Base-by-base conservation (phyloP, 2,113 vertebrate genomes). In the Redunca redunca region DNA sequence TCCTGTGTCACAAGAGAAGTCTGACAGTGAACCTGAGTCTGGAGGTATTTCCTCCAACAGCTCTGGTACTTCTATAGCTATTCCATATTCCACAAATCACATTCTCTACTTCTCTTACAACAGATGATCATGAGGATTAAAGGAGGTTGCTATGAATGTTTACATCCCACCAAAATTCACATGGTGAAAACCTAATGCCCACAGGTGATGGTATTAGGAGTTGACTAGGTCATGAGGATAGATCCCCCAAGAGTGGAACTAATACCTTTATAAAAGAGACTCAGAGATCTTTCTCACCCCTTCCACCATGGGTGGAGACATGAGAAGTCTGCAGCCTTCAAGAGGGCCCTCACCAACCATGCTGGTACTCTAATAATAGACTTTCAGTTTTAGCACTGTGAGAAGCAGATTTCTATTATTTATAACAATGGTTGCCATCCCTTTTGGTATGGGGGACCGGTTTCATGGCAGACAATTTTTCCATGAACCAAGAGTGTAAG, bases 361-460 rank as follows among this genome's bases (percentile, higher is more conserved):
- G 82, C 40, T 77, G 46, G n/a, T 23, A 19, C 3, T 40, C n/a
- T 46, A 5, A 46, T 53, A 53, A 43, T 55, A 43, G 52, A 82
- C 6, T 43, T 82, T 33, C 9, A 88, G 43, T 21, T 83, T n/a
- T 11, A 12, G 13, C 90, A 43, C 53, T 88, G 40, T 81, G 26
- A 74, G 26, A 90, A 90, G 53, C 17, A 46, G n/a, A 43, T 58
- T 88, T 17, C 58, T 71, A n/a, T 71, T 81, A 58, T n/a, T 48
- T 58, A 23, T 50, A 74, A 74, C 36, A 43, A 25, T 26, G 3
- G 2, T 74, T 23, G 21, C 11, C 36, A 74, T 40, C 71, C 36
- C 23, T 14, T 74, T 74, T 74, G 71, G 21, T 25, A 43, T 0
- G 0, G 6, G 71, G 36, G 11, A 74, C 36, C 0, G 0, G 36